Evolutionary conservation across 2,888 invertebrate species (phyloP), one percentile per base, ranked within the genome.

Genomic region (Copidosoma aretas): DNA sequence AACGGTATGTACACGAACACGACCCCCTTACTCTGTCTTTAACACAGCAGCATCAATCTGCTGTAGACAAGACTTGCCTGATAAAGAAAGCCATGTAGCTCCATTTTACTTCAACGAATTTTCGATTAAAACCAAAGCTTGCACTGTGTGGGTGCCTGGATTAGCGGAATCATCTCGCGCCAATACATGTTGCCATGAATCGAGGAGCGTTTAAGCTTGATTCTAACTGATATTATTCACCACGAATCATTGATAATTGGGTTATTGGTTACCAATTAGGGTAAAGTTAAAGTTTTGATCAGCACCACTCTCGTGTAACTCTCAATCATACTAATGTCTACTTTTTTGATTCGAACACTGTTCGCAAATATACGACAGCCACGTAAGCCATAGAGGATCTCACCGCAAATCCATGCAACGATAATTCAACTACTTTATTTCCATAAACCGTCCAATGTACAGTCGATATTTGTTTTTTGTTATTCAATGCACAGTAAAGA

Each of bases 211-310:
- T 15, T 8, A 14, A 14, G 39, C 21, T 2, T 39, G 21, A 10
- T 54, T 62, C n/a, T 8, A 25, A 43, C 22, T 54, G 0, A 54
- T 43, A 10, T 54, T 10, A 32, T 62, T 54, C 1, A 43, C 62
- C 1, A 62, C 54, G 24, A 62, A 62, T 17, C 17, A 22, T 0
- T 53, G 15, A 41, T 53, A 62, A 10, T 21, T 22, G n/a, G n/a
- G n/a, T 1, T 12, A 41, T 22, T 39, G 53, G 15, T 21, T n/a
- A 53, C 62, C 0, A 62, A 24, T 8, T 54, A n/a, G 0, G 53
- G 62, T 1, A 62, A 22, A 10, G 22, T 54, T 10, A 62, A 10
- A 10, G 41, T 12, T 24, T 62, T 62, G 8, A 24, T 53, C 0
- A 43, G 62, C 0, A 53, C 53, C 0, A 53, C 62, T 8, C 10